phyloP scores from a whole-genome alignment of 2,888 invertebrate species.

The Ophonus ardosiacus region DNA sequence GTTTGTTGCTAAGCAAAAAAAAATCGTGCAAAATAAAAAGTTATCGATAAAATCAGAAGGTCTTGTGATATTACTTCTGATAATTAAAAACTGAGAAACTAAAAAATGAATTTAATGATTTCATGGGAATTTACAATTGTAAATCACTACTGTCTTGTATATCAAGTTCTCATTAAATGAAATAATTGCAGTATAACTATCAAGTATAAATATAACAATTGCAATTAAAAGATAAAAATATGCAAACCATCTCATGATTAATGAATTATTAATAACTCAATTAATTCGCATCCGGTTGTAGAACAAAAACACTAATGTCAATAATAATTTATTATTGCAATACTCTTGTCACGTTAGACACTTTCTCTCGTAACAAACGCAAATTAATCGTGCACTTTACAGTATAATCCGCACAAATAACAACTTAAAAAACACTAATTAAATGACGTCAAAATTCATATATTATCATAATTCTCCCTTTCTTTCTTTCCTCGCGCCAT shows the following conservation, averaged over 20 bases:
- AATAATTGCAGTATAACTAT: too few relatives aligned
- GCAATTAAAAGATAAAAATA: neutral
- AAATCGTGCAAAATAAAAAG: too few relatives aligned
- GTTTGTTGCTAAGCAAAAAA: too few relatives aligned
- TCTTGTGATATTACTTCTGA: too few relatives aligned
- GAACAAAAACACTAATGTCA: neutral
- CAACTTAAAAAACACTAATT: conserved; percentile 44
- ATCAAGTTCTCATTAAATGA: too few relatives aligned
- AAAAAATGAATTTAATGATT: too few relatives aligned
- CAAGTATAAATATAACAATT: neutral
- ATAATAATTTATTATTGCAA: conserved; percentile 9
- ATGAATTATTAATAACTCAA: conserved; percentile 36
- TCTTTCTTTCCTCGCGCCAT: conserved; percentile 16
- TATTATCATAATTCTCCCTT: conserved; percentile 32
- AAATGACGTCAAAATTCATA: conserved; percentile 37
- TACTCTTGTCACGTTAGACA: conserved; percentile 1
- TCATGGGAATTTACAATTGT: too few relatives aligned
- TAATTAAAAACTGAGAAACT: too few relatives aligned
- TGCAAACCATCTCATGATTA: neutral
- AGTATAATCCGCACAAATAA: conserved; percentile 17
- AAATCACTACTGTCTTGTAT: too few relatives aligned
- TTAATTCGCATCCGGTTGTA: conserved; percentile 25
- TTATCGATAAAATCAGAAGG: too few relatives aligned
- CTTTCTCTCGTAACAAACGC: conserved; percentile 25
- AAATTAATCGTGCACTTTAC: conserved; percentile 16